These are phyloP conservation scores for Pocillopora meandrina DNA, from an alignment of 92 coral and sea anemone species.

Conservation along the genomic window DNA sequence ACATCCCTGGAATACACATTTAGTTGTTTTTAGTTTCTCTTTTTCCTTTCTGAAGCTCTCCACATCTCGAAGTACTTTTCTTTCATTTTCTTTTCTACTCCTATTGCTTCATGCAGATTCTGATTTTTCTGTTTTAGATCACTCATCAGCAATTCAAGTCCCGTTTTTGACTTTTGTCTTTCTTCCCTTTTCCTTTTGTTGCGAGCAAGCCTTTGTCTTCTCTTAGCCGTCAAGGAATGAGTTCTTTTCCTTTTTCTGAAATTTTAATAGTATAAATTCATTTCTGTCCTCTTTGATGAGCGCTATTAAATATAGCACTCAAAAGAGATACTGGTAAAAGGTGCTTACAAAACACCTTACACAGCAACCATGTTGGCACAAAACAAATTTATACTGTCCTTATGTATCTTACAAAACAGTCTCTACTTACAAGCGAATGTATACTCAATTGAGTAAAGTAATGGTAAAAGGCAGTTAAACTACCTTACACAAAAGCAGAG, in stretches of 20 bases:
- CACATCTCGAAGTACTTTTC: conserved; percentile 74
- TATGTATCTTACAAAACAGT: conserved; percentile 27
- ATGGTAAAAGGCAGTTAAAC: conserved; percentile 65
- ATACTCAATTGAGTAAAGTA: conserved; percentile 52
- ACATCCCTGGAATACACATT: too few relatives aligned
- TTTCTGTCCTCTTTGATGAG: conserved; percentile 65
- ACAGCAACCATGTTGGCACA: conserved; percentile 56
- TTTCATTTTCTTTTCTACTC: conserved; percentile 50
- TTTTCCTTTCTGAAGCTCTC: too few relatives aligned
- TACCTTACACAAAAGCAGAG: conserved; percentile 63
- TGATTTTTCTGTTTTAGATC: conserved; percentile 54
- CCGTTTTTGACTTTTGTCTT: conserved; percentile 31
- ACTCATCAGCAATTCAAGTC: conserved; percentile 17
- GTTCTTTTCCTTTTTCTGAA: conserved; percentile 47
- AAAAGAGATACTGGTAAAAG: conserved; percentile 63
- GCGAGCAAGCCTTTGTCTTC: conserved; percentile 55
- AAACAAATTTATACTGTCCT: conserved; percentile 44
- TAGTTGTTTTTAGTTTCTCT: too few relatives aligned
- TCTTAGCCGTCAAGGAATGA: conserved; percentile 50
- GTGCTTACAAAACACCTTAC: conserved; percentile 37
- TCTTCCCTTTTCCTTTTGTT: conserved; percentile 59
- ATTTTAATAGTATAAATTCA: conserved; percentile 36
- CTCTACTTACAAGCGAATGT: conserved; percentile 57
- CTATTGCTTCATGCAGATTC: conserved; percentile 22
- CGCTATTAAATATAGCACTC: conserved; percentile 36